Percentiles rank a stretch among this genome's conserved stretches.
Conservation (phyloP, 2,888 invertebrate genomes). For the Prosapia bicincta region DNA sequence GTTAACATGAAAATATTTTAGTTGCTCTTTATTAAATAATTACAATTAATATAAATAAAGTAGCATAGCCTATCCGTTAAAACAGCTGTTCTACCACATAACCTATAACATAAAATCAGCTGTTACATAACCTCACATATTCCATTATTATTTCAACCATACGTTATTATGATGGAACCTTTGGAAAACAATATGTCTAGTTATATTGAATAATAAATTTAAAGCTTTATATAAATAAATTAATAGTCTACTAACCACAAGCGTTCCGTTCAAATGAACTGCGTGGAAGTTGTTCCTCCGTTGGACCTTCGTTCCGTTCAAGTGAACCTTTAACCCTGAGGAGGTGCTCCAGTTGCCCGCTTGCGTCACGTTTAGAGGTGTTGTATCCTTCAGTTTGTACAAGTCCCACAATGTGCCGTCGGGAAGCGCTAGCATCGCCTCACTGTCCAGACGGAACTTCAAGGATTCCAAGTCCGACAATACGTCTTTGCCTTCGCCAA, state of each 20-base stretch:
- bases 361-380: conserved; percentile 11
- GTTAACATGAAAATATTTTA: too few relatives aligned
- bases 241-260: conserved; percentile 15
- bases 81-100: too few relatives aligned
- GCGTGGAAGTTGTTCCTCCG: conserved; percentile 13
- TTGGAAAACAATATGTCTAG: too few relatives aligned
- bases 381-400: conserved; percentile 25
- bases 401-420: conserved; percentile 21
- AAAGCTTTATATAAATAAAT: too few relatives aligned
- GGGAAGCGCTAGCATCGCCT: conserved; percentile 5
- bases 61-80: too few relatives aligned
- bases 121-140: too few relatives aligned
- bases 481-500: not conserved
- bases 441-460: conserved; percentile 25
- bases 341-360: conserved; percentile 9
- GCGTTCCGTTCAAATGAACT: conserved; percentile 19
- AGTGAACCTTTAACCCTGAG: conserved; percentile 1
- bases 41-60: too few relatives aligned
- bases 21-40: too few relatives aligned
- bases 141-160: too few relatives aligned
- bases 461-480: conserved; percentile 2
- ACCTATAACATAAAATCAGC: too few relatives aligned
- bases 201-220: too few relatives aligned
- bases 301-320: conserved; percentile 14
- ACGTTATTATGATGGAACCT: too few relatives aligned